A percentile compares a stretch with the other conserved stretches of the same genome.
Conservation (phyloP, 1,140 invertebrate genomes). For the Euborellia annulipes region DNA sequence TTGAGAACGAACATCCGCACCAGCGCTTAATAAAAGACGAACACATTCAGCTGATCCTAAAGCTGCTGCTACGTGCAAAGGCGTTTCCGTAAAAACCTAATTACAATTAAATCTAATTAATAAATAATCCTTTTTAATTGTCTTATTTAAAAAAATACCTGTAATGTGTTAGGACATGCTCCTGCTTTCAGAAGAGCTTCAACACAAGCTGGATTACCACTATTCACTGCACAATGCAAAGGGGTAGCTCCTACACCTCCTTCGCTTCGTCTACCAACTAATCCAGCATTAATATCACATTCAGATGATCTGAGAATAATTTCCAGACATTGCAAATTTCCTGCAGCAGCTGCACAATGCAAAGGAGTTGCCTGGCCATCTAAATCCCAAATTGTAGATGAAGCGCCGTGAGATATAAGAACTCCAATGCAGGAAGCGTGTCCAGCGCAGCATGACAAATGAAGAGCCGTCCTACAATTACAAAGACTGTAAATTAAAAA, state of each 20-base stretch:
- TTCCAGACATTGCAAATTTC: constrained; percentile 36
- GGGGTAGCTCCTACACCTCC: constrained; percentile 33
- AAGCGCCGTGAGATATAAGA: constrained; percentile 43
- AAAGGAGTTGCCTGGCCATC: constrained; percentile 49
- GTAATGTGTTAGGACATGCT: constrained; percentile 58
- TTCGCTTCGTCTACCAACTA: constrained; percentile 29
- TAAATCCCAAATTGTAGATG: constrained; percentile 49
- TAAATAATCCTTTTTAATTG: no score
- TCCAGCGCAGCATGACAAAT: constrained; percentile 56
- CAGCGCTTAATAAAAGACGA: constrained; percentile 47
- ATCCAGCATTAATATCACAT: constrained; percentile 56
- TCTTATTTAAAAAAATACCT: constrained; percentile 31
- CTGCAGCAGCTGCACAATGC: constrained; percentile 55
- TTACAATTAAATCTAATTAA: constrained; percentile 4
- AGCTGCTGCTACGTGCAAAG: constrained; percentile 62
- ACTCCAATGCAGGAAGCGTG: constrained; percentile 43
- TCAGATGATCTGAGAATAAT: constrained; percentile 39
- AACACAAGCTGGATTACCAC: constrained; percentile 48
- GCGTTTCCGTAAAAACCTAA: constrained; percentile 63
- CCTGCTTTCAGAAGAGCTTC: constrained; percentile 46
- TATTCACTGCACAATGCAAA: constrained; percentile 58
- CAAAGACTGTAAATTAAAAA: not conserved
- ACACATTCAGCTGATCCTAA: constrained; percentile 49
- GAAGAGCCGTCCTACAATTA: constrained; percentile 47
- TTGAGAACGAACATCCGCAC: constrained; percentile 58